phyloP scores from a whole-genome alignment of 2,113 vertebrate genomes.

The Pandion haliaetus region DNA sequence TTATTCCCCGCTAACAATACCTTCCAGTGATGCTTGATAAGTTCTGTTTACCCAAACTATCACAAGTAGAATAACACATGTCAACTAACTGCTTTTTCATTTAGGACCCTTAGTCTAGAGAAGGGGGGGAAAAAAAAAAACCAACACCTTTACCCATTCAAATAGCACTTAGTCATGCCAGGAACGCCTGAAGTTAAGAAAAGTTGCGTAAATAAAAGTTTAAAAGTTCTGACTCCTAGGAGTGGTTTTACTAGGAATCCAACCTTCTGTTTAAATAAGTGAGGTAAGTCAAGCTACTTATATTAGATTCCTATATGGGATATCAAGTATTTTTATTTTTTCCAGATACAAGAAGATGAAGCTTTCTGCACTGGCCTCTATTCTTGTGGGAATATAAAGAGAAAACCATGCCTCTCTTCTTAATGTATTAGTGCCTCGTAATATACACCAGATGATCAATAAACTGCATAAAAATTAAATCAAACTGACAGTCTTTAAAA shows the following conservation, averaged over 20 bases:
- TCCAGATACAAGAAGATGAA: constrained; percentile 61
- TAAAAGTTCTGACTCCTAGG: background rate
- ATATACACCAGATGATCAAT: constrained; percentile 76
- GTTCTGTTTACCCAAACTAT: constrained; percentile 17
- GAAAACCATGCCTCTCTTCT: constrained; percentile 61
- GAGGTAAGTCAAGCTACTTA: constrained; percentile 40
- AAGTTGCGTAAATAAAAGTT: background rate
- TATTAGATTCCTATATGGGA: background rate
- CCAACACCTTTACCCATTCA: background rate
- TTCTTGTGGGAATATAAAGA: constrained; percentile 65
- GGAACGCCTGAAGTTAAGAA: background rate
- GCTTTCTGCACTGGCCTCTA: constrained; percentile 50
- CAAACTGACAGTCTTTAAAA: constrained; percentile 71
- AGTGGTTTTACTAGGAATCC: constrained; percentile 32
- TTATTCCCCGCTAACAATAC: background rate
- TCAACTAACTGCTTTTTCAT: background rate
- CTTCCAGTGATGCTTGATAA: constrained; percentile 2
- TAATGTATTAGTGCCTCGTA: constrained; percentile 67
- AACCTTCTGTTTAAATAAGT: constrained; percentile 28
- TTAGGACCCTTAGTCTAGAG: background rate
- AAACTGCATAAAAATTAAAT: constrained; percentile 74
- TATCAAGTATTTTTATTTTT: constrained; percentile 64
- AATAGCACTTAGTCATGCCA: background rate
- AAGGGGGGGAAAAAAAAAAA: background rate
- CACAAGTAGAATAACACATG: constrained; percentile 46